Conservation (phyloP, 92 coral and sea anemone species). For the Metridium senile region DNA sequence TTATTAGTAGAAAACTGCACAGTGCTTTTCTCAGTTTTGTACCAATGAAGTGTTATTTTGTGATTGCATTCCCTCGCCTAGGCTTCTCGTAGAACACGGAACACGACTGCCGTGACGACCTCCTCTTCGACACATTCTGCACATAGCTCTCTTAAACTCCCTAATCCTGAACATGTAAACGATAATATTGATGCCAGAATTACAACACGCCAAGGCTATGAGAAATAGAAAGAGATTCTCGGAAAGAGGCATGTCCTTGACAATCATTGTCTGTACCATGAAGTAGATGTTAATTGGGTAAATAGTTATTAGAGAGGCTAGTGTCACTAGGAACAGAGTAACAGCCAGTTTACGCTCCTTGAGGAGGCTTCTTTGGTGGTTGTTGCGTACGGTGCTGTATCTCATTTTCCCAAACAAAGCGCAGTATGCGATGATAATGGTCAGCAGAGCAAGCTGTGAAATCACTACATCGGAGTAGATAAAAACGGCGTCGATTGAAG, state of each 20-base stretch:
- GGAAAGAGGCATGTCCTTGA: not conserved
- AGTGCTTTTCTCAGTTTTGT: not conserved
- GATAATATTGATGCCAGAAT: conserved; percentile 24
- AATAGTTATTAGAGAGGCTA: conserved; percentile 26
- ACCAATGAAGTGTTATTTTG: not conserved
- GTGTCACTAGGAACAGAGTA: conserved; percentile 27
- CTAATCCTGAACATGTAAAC: conserved; percentile 22
- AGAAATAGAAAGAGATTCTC: conserved; percentile 24
- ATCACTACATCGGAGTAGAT: conserved; percentile 10
- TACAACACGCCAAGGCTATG: conserved; percentile 26
- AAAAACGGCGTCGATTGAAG: conserved; percentile 1
- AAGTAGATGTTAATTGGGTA: conserved; percentile 34
- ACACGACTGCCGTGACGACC: not conserved
- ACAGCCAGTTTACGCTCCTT: conserved; percentile 29
- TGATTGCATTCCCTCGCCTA: not conserved
- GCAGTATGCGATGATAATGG: conserved; percentile 24
- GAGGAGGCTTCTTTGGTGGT: not conserved
- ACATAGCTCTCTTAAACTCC: not conserved
- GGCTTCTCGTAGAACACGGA: not conserved
- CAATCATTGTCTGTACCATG: not conserved
- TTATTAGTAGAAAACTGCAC: not conserved
- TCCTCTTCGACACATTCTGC: not conserved
- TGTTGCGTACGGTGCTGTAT: not conserved
- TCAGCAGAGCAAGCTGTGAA: conserved; percentile 16
- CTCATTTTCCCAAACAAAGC: conserved; percentile 24